These are phyloP conservation scores for Lutraria rhynchaena DNA, from an alignment of 1,140 invertebrate species.

Conservation along the genomic window DNA sequence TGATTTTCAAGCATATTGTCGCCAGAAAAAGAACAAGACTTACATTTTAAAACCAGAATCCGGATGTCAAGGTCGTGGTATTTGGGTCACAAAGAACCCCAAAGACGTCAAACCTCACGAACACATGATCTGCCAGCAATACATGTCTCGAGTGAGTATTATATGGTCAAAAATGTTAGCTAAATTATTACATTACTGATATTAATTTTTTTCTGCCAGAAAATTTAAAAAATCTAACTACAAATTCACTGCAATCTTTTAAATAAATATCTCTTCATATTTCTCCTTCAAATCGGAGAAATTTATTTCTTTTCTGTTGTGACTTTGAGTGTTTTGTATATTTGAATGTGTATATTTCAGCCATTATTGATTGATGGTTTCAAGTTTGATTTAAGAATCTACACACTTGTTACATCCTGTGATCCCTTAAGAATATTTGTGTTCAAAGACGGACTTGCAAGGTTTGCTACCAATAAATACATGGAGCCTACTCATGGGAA, in stretches of 20 bases:
- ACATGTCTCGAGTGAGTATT: constrained; percentile 85
- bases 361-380: constrained; percentile 84
- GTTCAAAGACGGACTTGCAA: constrained; percentile 83
- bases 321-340: too few relatives aligned
- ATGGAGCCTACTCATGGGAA: constrained; percentile 91
- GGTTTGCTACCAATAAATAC: constrained; percentile 94
- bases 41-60: constrained; percentile 95
- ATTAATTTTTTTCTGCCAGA: too few relatives aligned
- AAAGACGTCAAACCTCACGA: constrained; percentile 91
- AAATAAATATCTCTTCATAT: too few relatives aligned
- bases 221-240: too few relatives aligned
- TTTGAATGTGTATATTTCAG: constrained; percentile 83
- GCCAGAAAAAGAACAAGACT: constrained; percentile 87
- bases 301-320: too few relatives aligned
- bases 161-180: too few relatives aligned
- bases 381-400: constrained; percentile 84
- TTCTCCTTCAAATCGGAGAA: too few relatives aligned
- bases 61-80: constrained; percentile 93
- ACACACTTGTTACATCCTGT: constrained; percentile 83
- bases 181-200: too few relatives aligned
- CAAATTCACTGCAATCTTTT: too few relatives aligned
- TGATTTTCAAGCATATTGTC: constrained; percentile 80
- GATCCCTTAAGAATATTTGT: constrained; percentile 82
- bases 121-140: constrained; percentile 92
- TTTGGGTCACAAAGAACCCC: constrained; percentile 90